These are phyloP conservation scores for Chrysogorgia sp. DNA, from an alignment of 92 coral and sea anemone species.

Conservation along the genomic window DNA sequence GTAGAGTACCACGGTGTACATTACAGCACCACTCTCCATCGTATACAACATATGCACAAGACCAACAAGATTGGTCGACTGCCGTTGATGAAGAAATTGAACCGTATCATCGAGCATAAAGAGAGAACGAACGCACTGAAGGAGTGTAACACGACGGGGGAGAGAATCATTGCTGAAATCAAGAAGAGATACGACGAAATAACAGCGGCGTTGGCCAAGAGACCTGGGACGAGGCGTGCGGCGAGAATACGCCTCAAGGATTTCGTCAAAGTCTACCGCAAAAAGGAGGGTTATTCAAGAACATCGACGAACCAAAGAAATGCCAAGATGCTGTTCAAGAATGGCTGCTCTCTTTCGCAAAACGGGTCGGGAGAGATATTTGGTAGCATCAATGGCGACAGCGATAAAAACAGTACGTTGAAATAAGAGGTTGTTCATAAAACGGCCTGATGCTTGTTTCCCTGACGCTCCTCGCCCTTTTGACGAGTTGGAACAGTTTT, in stretches of 20 bases:
- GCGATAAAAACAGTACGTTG: background rate
- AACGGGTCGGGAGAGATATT: background rate
- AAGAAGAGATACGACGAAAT: slow-evolving; percentile 8
- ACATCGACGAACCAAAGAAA: slow-evolving; percentile 13
- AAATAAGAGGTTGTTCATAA: background rate
- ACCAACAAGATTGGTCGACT: background rate
- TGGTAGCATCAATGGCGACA: background rate
- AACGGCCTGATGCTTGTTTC: too few species aligned
- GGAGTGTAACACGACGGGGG: slow-evolving; percentile 20
- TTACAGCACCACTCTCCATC: background rate
- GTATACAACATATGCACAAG: background rate
- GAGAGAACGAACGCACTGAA: slow-evolving; percentile 5
- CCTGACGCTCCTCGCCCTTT: too few species aligned
- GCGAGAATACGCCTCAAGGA: background rate
- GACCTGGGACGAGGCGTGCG: background rate
- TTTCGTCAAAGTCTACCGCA: background rate
- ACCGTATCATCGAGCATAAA: background rate
- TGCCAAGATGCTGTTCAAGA: slow-evolving; percentile 9
- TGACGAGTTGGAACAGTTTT: too few species aligned
- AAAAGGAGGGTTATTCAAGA: background rate
- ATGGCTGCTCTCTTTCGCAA: background rate
- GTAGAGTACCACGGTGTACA: background rate
- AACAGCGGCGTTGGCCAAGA: background rate
- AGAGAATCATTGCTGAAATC: background rate
- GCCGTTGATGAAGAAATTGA: background rate